Conservation (phyloP, 2,888 invertebrate genomes). For the Acronicta psi region DNA sequence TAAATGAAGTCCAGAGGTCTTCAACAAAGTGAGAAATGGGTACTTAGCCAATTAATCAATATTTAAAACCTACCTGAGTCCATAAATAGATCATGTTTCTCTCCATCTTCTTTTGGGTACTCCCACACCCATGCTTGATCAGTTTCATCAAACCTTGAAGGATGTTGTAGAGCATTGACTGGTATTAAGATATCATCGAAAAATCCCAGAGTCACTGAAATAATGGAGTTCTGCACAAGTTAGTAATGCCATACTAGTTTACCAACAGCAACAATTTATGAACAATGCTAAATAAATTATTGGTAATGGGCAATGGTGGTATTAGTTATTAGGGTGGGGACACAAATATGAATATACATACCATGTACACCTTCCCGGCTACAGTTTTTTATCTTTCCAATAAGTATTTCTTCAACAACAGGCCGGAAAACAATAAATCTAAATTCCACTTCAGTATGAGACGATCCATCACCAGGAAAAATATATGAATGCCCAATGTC, state of each 20-base stretch:
- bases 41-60: background rate
- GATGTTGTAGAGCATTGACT: slow-evolving; percentile 96
- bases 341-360: slow-evolving; percentile 68
- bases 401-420: slow-evolving; percentile 96
- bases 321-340: no score
- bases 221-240: slow-evolving; percentile 9
- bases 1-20: no score
- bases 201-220: slow-evolving; percentile 97
- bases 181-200: slow-evolving; percentile 99
- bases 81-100: slow-evolving; percentile 97
- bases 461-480: slow-evolving; percentile 98
- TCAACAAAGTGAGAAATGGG: no score
- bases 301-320: no score
- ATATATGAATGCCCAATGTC: slow-evolving; percentile 97
- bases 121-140: slow-evolving; percentile 99
- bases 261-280: no score
- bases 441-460: slow-evolving; percentile 97
- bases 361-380: slow-evolving; percentile 97
- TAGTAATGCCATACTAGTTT: no score
- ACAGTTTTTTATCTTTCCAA: slow-evolving; percentile 97
- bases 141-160: slow-evolving; percentile 96
- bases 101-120: slow-evolving; percentile 94
- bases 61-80: slow-evolving; percentile 92
- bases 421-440: slow-evolving; percentile 98
- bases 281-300: no score